Conservation (phyloP, 2,888 invertebrate species). For the Campopleginae sp. region DNA sequence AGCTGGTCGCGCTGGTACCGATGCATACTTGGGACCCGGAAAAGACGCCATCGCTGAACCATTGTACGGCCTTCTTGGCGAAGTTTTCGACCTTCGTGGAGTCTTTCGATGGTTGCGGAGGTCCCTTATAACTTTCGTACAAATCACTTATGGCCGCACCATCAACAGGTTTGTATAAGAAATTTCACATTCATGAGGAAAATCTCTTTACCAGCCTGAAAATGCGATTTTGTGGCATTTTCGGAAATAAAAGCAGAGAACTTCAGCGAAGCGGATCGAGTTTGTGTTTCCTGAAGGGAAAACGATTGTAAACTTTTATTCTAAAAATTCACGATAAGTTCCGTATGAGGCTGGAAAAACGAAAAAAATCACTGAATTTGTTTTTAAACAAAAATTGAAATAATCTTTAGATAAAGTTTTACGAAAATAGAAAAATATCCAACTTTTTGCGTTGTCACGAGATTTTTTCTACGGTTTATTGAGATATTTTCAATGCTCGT, state of each 20-base stretch:
- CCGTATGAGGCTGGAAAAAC: no score
- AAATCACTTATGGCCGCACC: conserved; percentile 95
- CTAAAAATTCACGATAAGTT: no score
- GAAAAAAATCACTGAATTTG: no score
- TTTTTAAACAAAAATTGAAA: no score
- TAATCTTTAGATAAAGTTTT: no score
- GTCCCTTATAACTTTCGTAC: conserved; percentile 95
- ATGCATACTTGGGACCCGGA: conserved; percentile 82
- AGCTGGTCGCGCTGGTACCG: conserved; percentile 81
- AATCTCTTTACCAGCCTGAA: conserved; percentile 25
- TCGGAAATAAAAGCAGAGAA: neutral
- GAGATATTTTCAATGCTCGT: neutral
- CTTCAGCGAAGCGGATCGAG: no score
- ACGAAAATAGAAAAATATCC: no score
- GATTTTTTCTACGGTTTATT: no score
- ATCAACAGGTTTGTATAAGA: conserved; percentile 89
- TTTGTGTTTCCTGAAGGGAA: no score
- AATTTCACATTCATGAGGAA: neutral
- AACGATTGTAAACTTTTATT: no score
- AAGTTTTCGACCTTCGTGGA: conserved; percentile 95
- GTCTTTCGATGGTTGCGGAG: conserved; percentile 94
- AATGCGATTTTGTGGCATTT: conserved; percentile 1
- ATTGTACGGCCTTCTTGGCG: conserved; percentile 93
- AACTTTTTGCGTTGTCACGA: no score
- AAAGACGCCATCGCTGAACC: conserved; percentile 96